Base-by-base conservation (phyloP, 2,113 vertebrate genomes). In the Castor canadensis region DNA sequence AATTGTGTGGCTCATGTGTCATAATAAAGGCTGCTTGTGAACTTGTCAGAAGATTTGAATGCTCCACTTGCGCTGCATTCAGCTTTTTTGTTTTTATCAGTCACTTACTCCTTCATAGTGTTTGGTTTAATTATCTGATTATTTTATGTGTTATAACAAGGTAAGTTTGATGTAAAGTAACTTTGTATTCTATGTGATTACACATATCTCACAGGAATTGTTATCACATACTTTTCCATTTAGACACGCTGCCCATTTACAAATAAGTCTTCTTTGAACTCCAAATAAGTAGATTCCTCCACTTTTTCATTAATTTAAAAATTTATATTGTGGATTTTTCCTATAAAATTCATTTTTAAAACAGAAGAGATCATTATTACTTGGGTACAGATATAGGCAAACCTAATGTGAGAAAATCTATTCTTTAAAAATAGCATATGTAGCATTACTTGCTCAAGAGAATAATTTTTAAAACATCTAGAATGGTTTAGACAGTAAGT, bases 1-100 rank as follows among this genome's bases (percentile, higher is more conserved):
- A 98, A 98, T 98, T 97, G 98, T 98, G 98, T 99, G 98, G 98
- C 99, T 99, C 97, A 98, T 98, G 98, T 98, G 97, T 98, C 97
- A 97, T 97, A 98, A 96, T 96, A 98, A 98, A 97, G 97, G 98
- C 98, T 98, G 98, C 98, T 98, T 98, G 98, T 98, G 97, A 95
- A 76, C 84, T 89, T 98, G 98, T 98, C 95, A 93, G 96, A 98
- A 96, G 97, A 97, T 92, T 98, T 89, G 98, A 98, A 98, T 98
- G 98, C 98, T 98, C 97, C 98, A 97, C 98, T 95, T 97, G 97
- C 92, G 96, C 97, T 98, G 98, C 98, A 97, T 98, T 98, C 98
- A 98, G 97, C 98, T 98, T 98, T 79, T 87, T 93, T 60, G 22
- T 26, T 54, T 35, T 77, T 82, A 98, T 98, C 94, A 96, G 97